These are phyloP conservation scores for Enteromius fasciolatus DNA, from an alignment of 2,797 vertebrate species.

Conservation along the genomic window DNA sequence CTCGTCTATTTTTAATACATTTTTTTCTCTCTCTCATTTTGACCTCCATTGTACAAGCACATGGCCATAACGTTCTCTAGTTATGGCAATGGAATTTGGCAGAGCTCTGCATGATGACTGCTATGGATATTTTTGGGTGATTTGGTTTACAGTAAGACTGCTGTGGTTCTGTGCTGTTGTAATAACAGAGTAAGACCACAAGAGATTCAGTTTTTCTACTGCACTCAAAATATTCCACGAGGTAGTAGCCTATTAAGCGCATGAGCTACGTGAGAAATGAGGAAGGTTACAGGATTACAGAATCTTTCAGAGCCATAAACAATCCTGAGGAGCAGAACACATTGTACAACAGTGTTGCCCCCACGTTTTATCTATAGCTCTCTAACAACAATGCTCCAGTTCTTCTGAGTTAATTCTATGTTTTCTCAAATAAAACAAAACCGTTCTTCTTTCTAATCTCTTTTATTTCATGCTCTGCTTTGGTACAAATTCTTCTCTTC, in stretches of 20 bases:
- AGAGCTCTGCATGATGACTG: neutral
- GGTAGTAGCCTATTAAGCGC: neutral
- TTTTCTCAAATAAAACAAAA: constrained; percentile 4
- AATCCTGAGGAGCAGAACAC: neutral
- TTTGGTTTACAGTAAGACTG: constrained; percentile 6
- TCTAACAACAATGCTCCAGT: neutral
- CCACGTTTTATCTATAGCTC: constrained; percentile 11
- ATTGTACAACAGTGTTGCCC: constrained; percentile 38
- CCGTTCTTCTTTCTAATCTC: neutral
- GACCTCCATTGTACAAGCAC: neutral
- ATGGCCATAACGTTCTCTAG: neutral
- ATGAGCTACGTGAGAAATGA: constrained; percentile 4
- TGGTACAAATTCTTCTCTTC: neutral
- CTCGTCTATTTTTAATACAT: neutral
- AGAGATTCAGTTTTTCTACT: neutral
- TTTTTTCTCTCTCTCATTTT: neutral
- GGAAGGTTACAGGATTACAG: constrained; percentile 1
- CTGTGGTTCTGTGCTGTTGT: constrained; percentile 15
- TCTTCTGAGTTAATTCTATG: neutral
- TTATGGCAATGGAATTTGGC: constrained; percentile 14
- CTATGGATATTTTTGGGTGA: constrained; percentile 14
- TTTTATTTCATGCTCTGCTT: neutral
- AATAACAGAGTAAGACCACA: constrained; percentile 6
- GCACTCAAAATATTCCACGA: constrained; percentile 7
- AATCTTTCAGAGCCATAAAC: constrained; percentile 29